Percentiles rank a stretch among this genome's conserved stretches.
These are phyloP conservation scores for Scaptomyza hsui DNA, from an alignment of 1,140 invertebrate species.

Conservation along the genomic window DNA sequence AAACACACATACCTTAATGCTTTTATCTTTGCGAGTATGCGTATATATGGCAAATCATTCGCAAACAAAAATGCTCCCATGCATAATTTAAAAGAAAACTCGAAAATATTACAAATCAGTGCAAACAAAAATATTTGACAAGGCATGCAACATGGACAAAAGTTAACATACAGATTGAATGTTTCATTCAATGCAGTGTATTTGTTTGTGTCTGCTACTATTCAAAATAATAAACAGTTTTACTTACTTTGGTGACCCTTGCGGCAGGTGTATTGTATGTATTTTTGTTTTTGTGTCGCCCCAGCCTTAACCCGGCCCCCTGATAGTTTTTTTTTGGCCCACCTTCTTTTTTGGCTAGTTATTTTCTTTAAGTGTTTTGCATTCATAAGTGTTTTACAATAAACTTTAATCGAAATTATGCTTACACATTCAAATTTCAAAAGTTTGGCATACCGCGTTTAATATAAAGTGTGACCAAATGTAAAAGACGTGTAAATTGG, in stretches of 20 bases:
- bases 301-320: slow-evolving; percentile 13
- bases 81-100: slow-evolving; percentile 37
- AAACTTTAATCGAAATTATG: neutral
- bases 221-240: no score
- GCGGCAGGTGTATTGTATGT: slow-evolving; percentile 30
- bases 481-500: neutral
- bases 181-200: no score
- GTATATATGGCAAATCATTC: slow-evolving; percentile 43
- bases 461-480: slow-evolving; percentile 35
- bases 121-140: slow-evolving; percentile 10
- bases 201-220: no score
- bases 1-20: slow-evolving; percentile 16
- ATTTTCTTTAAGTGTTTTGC: neutral
- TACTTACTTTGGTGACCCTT: slow-evolving; percentile 7
- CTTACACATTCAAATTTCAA: neutral
- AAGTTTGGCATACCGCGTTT: slow-evolving; percentile 1
- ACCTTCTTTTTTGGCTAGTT: no score
- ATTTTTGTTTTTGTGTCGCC: neutral
- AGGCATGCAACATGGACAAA: slow-evolving; percentile 2
- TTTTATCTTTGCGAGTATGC: slow-evolving; percentile 30
- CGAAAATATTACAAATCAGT: neutral
- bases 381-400: neutral
- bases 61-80: slow-evolving; percentile 48
- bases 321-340: slow-evolving; percentile 6
- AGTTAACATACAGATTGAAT: neutral